A percentile compares a stretch with the other conserved stretches of the same genome.
Conservation (phyloP, 2,888 invertebrate species). For the Lochmaea capreae region DNA sequence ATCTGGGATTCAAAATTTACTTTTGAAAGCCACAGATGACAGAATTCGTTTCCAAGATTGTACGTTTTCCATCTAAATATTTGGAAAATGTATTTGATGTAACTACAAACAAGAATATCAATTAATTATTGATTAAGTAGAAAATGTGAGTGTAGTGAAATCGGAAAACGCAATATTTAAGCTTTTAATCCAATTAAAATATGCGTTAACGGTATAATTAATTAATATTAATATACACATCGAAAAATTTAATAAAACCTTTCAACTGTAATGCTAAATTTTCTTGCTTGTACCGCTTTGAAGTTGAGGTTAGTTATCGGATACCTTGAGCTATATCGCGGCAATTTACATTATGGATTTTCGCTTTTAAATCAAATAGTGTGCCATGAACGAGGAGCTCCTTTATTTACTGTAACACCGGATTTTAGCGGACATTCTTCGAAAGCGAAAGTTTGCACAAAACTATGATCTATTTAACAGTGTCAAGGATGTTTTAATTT, state of each 20-base stretch:
- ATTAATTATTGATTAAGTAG: no score
- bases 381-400: constrained; percentile 35
- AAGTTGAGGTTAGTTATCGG: neutral
- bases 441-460: constrained; percentile 9
- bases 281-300: neutral
- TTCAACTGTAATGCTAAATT: neutral
- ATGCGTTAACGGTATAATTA: neutral
- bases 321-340: constrained; percentile 34
- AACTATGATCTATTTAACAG: neutral
- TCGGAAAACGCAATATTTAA: neutral
- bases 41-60: no score
- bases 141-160: constrained; percentile 66
- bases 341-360: constrained; percentile 45
- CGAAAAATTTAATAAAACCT: neutral
- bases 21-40: no score
- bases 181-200: neutral
- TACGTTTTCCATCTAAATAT: no score
- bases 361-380: constrained; percentile 22
- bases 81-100: no score
- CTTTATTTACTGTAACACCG: constrained; percentile 10
- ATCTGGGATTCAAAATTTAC: no score
- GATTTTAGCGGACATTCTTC: neutral
- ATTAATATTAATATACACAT: neutral
- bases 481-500: constrained; percentile 4
- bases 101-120: no score